Conservation (phyloP, 1,140 invertebrate species). For the Euwallacea similis region DNA sequence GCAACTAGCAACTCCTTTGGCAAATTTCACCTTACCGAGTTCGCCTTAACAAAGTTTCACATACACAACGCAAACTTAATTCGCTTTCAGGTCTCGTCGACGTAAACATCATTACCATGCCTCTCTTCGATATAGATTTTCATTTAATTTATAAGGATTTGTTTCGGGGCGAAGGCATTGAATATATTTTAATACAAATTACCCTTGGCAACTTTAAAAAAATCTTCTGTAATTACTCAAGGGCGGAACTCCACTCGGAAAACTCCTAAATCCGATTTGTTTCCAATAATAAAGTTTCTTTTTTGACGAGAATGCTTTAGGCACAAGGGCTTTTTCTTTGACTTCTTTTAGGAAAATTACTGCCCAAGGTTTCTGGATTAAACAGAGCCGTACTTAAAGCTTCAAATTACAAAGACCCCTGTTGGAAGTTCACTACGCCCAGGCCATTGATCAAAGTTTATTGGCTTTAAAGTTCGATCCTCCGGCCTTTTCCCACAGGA, state of each 20-base stretch:
- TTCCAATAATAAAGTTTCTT: conserved; percentile 25
- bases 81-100: conserved; percentile 11
- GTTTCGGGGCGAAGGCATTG: conserved; percentile 6
- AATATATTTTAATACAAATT: conserved; percentile 26
- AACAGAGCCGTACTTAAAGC: neutral
- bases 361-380: conserved; percentile 3
- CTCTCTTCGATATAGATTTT: conserved; percentile 14
- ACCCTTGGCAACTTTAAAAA: conserved; percentile 15
- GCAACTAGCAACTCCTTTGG: conserved; percentile 4
- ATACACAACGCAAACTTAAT: conserved; percentile 16
- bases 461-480: neutral
- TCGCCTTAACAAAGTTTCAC: conserved; percentile 23
- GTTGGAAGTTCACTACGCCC: neutral
- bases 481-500: neutral
- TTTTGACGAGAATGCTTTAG: conserved; percentile 9
- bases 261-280: conserved; percentile 26
- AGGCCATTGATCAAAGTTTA: neutral
- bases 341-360: conserved; percentile 14
- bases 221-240: conserved; percentile 25
- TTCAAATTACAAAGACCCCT: neutral
- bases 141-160: conserved; percentile 24
- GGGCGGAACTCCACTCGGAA: conserved; percentile 6
- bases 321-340: conserved; percentile 4
- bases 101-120: conserved; percentile 17
- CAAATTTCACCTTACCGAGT: conserved; percentile 24